Conservation (phyloP, 1,140 invertebrate species). For the Drosophila novamexicana region DNA sequence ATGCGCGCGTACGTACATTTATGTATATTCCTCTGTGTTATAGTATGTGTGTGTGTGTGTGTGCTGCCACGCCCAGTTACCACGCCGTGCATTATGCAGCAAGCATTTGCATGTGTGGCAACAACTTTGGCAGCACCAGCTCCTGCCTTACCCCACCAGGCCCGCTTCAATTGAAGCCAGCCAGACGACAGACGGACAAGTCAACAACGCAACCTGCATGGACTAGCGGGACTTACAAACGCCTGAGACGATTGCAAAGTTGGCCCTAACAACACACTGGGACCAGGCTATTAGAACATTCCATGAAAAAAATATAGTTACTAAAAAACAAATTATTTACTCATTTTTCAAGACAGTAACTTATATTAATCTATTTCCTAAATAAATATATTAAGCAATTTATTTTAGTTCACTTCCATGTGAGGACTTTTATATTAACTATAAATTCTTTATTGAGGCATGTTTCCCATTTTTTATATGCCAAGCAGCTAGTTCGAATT, state of each 20-base stretch:
- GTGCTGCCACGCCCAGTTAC: slow-evolving; percentile 40
- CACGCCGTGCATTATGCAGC: slow-evolving; percentile 40
- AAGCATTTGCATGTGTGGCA: slow-evolving; percentile 58
- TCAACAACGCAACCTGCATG: slow-evolving; percentile 69
- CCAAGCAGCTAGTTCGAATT: neutral
- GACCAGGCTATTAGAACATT: neutral
- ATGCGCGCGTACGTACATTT: slow-evolving; percentile 11
- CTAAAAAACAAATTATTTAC: too few relatives aligned
- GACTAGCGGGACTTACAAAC: slow-evolving; percentile 27
- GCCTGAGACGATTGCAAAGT: slow-evolving; percentile 12
- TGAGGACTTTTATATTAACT: too few relatives aligned
- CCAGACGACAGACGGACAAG: slow-evolving; percentile 55
- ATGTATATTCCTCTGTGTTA: slow-evolving; percentile 3
- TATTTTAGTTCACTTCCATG: too few relatives aligned
- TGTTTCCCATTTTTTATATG: too few relatives aligned
- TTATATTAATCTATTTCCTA: too few relatives aligned
- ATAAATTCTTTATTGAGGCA: too few relatives aligned
- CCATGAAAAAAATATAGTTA: neutral
- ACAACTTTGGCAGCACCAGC: slow-evolving; percentile 30
- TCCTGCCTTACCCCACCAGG: neutral
- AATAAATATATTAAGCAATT: too few relatives aligned
- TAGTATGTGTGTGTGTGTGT: neutral
- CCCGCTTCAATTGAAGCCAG: neutral
- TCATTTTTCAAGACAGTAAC: too few relatives aligned
- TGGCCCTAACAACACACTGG: slow-evolving; percentile 24